A percentile compares a stretch with the other conserved stretches of the same genome.
Evolutionary conservation across 2,113 vertebrate genomes (phyloP).

Genomic region (Apodemus speciosus): DNA sequence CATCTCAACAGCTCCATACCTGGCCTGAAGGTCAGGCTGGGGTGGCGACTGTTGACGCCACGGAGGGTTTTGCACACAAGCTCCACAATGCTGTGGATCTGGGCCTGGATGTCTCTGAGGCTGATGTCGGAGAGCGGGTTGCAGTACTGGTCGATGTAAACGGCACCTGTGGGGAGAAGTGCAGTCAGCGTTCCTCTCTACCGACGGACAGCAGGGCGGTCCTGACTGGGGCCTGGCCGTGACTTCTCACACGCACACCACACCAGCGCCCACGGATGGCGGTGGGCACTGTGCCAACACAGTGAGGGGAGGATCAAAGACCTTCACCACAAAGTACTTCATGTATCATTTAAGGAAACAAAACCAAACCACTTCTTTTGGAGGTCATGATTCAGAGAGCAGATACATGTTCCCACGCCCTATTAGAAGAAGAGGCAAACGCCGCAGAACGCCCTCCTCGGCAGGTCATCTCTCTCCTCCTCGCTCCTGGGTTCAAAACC

Average conservation of each 20-base stretch:
- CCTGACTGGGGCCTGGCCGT: too few relatives aligned
- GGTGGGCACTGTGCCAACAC: neutral
- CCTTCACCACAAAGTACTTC: neutral
- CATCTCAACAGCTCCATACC: conserved; percentile 80
- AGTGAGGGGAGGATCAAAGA: neutral
- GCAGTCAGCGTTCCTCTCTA: accelerated
- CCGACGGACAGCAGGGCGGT: neutral
- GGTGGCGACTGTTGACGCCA: conserved; percentile 92
- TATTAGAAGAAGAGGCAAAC: neutral
- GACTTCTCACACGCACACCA: neutral
- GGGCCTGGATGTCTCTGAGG: conserved; percentile 88
- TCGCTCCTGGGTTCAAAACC: neutral
- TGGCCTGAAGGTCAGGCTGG: conserved; percentile 89
- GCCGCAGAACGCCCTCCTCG: neutral
- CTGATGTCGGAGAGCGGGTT: conserved; percentile 95
- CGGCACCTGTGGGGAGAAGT: conserved; percentile 88
- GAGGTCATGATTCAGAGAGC: neutral
- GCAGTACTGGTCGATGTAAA: conserved; percentile 97
- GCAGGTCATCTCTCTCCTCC: neutral
- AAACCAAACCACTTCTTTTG: neutral
- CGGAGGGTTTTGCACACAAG: conserved; percentile 93
- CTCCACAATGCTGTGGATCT: conserved; percentile 91
- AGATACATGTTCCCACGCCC: neutral
- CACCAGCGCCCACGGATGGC: neutral
- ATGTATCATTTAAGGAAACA: neutral